These are phyloP conservation scores for Tachina fera DNA, from an alignment of 2,888 invertebrate genomes.

Conservation along the genomic window DNA sequence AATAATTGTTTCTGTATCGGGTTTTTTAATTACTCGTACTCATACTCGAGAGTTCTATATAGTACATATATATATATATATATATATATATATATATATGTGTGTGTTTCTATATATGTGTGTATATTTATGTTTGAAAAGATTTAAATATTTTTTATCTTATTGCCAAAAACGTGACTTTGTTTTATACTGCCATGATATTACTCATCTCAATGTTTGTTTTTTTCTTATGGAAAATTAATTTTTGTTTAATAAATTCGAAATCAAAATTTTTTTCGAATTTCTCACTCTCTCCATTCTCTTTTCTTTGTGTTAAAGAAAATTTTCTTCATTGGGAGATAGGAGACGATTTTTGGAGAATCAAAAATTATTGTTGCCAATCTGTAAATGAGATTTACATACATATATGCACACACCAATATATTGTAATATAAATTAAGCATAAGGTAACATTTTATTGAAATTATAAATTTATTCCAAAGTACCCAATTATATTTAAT, in stretches of 20 bases:
- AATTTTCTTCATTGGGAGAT: neutral
- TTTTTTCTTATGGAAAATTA: slow-evolving; percentile 1
- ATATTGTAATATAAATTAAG: no score
- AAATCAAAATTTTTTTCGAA: slow-evolving; percentile 6
- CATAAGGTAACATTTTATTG: no score
- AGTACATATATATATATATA: neutral
- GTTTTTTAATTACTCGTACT: slow-evolving; percentile 52
- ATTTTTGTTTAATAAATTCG: slow-evolving; percentile 22
- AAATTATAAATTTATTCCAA: no score
- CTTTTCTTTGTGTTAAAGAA: neutral
- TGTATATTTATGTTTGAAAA: neutral
- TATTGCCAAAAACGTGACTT: slow-evolving; percentile 69
- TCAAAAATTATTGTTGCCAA: neutral
- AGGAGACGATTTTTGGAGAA: neutral
- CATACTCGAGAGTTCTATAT: no score
- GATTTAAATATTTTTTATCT: slow-evolving; percentile 26
- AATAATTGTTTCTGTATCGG: neutral
- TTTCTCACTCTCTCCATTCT: neutral
- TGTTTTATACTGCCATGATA: slow-evolving; percentile 31
- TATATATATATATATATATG: neutral
- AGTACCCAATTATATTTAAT: no score
- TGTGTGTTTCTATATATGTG: neutral
- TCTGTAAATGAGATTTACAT: no score
- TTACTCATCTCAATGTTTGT: slow-evolving; percentile 11
- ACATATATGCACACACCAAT: no score